Evolutionary conservation across 1,140 invertebrate genomes (phyloP).

Genomic region (Drosophila setifemur): DNA sequence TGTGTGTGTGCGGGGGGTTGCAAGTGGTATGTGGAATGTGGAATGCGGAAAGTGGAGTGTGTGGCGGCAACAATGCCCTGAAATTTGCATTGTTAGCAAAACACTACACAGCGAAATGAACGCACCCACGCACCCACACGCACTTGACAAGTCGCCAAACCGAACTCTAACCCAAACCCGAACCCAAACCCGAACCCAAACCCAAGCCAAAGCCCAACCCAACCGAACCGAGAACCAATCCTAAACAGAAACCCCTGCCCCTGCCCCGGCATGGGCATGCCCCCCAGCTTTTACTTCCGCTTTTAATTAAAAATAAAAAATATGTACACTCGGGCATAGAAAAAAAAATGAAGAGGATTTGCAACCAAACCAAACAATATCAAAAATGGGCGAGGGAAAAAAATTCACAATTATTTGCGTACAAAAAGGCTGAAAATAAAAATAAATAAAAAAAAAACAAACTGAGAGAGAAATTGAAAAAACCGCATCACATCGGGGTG

Average conservation of each 20-base stretch:
- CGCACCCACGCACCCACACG: constrained; percentile 53
- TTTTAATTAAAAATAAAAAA: constrained; percentile 81
- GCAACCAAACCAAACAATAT: constrained; percentile 69
- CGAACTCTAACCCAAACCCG: constrained; percentile 5
- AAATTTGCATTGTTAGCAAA: constrained; percentile 80
- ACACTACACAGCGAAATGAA: constrained; percentile 65
- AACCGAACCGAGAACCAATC: constrained; percentile 5
- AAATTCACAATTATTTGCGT: constrained; percentile 79
- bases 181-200: not conserved
- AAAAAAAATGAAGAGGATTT: constrained; percentile 29
- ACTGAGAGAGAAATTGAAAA: constrained; percentile 55
- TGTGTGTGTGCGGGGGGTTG: not conserved
- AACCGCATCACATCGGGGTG: constrained; percentile 46
- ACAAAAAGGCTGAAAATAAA: constrained; percentile 64
- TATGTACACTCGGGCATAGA: constrained; percentile 25
- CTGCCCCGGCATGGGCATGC: constrained; percentile 5
- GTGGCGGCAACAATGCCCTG: constrained; percentile 60
- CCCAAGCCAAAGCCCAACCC: not conserved
- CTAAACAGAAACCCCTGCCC: constrained; percentile 7
- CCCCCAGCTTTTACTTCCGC: constrained; percentile 69
- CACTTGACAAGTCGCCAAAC: constrained; percentile 68
- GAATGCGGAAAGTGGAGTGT: not conserved
- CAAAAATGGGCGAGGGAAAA: constrained; percentile 41
- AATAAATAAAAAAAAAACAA: constrained; percentile 49
- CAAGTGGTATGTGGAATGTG: not conserved